These are phyloP conservation scores for Drosophila equinoxialis DNA, from an alignment of 1,140 invertebrate species.

Conservation along the genomic window DNA sequence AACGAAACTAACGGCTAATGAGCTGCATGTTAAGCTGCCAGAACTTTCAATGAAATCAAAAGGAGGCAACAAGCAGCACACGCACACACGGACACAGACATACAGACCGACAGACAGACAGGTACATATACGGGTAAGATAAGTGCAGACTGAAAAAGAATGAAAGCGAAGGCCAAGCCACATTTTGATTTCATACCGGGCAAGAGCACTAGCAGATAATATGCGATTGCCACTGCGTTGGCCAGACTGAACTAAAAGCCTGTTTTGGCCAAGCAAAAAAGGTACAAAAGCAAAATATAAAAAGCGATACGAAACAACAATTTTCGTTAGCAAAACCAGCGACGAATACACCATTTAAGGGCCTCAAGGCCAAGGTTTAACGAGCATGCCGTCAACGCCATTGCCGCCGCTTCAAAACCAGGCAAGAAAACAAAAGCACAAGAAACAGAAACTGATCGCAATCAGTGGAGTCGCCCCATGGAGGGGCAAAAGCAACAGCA, in stretches of 20 bases:
- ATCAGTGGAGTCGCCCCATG: slow-evolving; percentile 40
- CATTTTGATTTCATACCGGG: slow-evolving; percentile 45
- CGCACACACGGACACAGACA: not conserved
- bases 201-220: slow-evolving; percentile 1
- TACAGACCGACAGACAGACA: not conserved
- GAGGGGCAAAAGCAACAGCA: not conserved
- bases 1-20: slow-evolving; percentile 72
- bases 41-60: slow-evolving; percentile 67
- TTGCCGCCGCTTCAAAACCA: not conserved
- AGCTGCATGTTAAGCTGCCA: slow-evolving; percentile 53
- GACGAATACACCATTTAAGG: slow-evolving; percentile 69
- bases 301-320: slow-evolving; percentile 28
- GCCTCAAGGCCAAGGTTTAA: slow-evolving; percentile 82
- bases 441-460: slow-evolving; percentile 61
- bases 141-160: slow-evolving; percentile 17
- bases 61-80: not conserved
- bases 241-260: slow-evolving; percentile 26
- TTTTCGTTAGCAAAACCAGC: slow-evolving; percentile 38
- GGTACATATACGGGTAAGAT: slow-evolving; percentile 2
- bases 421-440: slow-evolving; percentile 46
- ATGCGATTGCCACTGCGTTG: slow-evolving; percentile 5
- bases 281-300: slow-evolving; percentile 2
- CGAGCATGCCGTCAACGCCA: slow-evolving; percentile 27
- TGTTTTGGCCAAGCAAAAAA: slow-evolving; percentile 38
- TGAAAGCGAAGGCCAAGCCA: slow-evolving; percentile 41